A percentile compares a stretch with the other conserved stretches of the same genome.
phyloP scores from a whole-genome alignment of 2,888 invertebrate species.

The Protophormia terraenovae region DNA sequence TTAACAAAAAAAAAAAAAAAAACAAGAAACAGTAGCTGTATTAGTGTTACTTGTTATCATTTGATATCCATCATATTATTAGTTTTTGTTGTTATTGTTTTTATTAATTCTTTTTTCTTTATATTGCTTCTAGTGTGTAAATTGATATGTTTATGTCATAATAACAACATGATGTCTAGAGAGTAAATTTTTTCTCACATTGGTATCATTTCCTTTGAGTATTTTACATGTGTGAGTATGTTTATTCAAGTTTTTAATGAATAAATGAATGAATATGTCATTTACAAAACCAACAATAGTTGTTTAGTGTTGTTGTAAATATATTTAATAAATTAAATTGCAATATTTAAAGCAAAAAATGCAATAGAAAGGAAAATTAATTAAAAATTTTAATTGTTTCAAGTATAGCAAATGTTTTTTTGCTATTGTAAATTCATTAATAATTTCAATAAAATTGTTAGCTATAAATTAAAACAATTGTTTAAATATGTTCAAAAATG shows the following conservation, averaged over 20 bases:
- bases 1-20: background rate
- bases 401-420: no score
- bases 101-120: background rate
- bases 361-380: background rate
- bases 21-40: constrained; percentile 6
- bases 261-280: constrained; percentile 14
- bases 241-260: background rate
- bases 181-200: constrained; percentile 24
- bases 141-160: constrained; percentile 52
- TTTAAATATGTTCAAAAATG: no score
- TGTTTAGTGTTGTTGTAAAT: background rate
- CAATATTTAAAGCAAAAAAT: background rate
- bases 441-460: no score
- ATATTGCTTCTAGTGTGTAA: background rate
- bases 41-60: constrained; percentile 28
- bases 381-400: background rate
- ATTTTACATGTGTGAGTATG: background rate
- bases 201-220: constrained; percentile 11
- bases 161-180: constrained; percentile 14
- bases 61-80: constrained; percentile 20
- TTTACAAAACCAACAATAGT: constrained; percentile 4
- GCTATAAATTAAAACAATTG: no score
- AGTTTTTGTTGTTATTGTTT: background rate
- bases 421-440: no score
- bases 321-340: constrained; percentile 25